Conservation (phyloP, 2,113 vertebrate genomes). For the Tonatia bakeri region DNA sequence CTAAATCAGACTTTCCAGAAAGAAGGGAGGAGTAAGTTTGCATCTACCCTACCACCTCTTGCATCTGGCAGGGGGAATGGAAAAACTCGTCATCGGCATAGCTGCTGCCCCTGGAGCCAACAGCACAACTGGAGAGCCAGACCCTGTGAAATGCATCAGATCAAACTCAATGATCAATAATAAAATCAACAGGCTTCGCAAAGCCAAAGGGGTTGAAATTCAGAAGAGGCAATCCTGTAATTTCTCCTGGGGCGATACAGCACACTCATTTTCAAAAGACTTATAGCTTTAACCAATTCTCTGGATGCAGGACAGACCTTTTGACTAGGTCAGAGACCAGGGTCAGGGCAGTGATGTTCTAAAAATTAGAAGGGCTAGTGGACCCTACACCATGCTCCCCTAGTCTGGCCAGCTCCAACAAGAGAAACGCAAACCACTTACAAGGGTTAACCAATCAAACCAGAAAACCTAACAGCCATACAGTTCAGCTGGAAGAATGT, state of each 20-base stretch:
- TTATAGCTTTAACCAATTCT: conserved; percentile 58
- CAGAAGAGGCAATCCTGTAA: conserved; percentile 56
- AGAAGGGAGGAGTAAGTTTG: conserved; percentile 10
- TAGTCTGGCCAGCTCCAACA: background rate
- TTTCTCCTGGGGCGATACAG: conserved; percentile 43
- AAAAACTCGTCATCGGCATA: conserved; percentile 61
- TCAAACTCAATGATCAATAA: conserved; percentile 76
- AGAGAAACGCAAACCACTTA: background rate
- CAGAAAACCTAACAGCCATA: conserved; percentile 46
- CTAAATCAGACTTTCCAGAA: conserved; percentile 54
- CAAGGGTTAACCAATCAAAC: conserved; percentile 27
- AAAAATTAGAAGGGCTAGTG: background rate
- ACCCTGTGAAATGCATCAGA: conserved; percentile 72
- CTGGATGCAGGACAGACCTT: conserved; percentile 42
- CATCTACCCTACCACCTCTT: conserved; percentile 55
- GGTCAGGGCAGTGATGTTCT: conserved; percentile 25
- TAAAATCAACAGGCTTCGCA: conserved; percentile 73
- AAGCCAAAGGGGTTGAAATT: conserved; percentile 70
- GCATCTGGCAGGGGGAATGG: conserved; percentile 45
- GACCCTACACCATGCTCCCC: background rate
- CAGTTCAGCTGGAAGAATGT: conserved; percentile 41
- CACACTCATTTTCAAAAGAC: conserved; percentile 56
- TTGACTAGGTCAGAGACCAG: conserved; percentile 39
- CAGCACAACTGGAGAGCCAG: conserved; percentile 51
- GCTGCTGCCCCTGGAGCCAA: conserved; percentile 55